These are phyloP conservation scores for Danio choprae DNA, from an alignment of 2,797 vertebrate species.

Conservation along the genomic window DNA sequence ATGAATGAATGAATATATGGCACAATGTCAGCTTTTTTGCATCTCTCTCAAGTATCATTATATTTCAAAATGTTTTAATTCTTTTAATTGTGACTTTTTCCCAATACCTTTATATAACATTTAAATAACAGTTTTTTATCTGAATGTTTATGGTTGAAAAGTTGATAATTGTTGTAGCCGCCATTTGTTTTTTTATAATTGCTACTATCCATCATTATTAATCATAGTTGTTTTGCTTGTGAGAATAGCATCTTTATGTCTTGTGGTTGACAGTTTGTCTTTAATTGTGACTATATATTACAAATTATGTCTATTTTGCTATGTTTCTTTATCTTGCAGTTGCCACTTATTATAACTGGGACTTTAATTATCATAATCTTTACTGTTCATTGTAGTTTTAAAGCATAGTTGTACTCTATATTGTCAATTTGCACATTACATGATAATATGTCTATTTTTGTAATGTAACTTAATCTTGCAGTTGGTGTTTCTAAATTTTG, in stretches of 20 bases:
- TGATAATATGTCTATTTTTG: background rate
- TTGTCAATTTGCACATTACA: no score
- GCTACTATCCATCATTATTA: background rate
- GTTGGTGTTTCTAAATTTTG: no score
- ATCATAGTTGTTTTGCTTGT: background rate
- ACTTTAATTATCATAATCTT: no score
- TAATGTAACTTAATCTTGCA: no score
- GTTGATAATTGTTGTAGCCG: background rate
- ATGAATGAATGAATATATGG: no score
- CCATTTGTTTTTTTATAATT: background rate
- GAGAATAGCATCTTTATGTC: background rate
- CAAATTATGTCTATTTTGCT: background rate
- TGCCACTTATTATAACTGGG: background rate
- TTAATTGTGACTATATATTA: background rate
- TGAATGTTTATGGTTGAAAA: no score
- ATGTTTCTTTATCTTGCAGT: background rate
- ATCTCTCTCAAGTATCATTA: no score
- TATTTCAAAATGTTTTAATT: background rate
- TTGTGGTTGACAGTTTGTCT: background rate
- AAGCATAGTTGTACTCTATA: no score
- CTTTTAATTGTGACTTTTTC: background rate
- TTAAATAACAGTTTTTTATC: no score
- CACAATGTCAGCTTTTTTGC: background rate
- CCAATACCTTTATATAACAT: background rate
- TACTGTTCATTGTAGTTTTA: background rate